Evolutionary conservation across 1,140 invertebrate genomes (phyloP).

Genomic region (Neodiprion virginianus): DNA sequence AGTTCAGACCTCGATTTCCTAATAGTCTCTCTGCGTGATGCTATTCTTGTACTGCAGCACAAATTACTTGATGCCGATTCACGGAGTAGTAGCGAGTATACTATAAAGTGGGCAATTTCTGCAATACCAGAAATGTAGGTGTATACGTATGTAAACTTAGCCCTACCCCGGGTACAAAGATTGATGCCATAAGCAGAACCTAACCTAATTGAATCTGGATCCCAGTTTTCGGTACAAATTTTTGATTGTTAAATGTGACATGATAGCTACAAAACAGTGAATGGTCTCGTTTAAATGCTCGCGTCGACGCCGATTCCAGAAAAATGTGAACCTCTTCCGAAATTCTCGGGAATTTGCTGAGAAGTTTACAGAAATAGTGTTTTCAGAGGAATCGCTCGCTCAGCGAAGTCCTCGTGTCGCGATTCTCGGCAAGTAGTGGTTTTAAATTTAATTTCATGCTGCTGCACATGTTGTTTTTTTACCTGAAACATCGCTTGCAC

Average conservation of each 20-base stretch:
- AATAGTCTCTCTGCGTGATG: neutral
- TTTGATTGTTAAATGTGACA: neutral
- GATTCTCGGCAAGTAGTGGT: no score
- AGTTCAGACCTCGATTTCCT: slow-evolving; percentile 7
- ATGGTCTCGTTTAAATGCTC: neutral
- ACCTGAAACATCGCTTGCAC: slow-evolving; percentile 92
- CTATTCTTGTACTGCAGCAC: slow-evolving; percentile 2
- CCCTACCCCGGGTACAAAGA: no score
- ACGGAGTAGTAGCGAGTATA: neutral
- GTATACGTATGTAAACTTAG: no score
- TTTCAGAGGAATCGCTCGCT: no score
- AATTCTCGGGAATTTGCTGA: neutral
- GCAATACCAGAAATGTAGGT: no score
- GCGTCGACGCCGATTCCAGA: neutral
- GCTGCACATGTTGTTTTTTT: slow-evolving; percentile 25
- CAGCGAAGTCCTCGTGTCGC: no score
- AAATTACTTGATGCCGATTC: slow-evolving; percentile 1
- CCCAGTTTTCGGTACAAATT: neutral
- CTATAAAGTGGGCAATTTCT: no score
- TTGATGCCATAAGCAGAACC: neutral
- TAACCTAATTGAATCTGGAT: neutral
- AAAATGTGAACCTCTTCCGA: neutral
- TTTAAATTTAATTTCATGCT: neutral
- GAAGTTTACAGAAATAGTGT: no score
- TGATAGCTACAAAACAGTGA: neutral